Evolutionary conservation across 2,888 invertebrate species (phyloP).

Genomic region (Anthrax anthrax): DNA sequence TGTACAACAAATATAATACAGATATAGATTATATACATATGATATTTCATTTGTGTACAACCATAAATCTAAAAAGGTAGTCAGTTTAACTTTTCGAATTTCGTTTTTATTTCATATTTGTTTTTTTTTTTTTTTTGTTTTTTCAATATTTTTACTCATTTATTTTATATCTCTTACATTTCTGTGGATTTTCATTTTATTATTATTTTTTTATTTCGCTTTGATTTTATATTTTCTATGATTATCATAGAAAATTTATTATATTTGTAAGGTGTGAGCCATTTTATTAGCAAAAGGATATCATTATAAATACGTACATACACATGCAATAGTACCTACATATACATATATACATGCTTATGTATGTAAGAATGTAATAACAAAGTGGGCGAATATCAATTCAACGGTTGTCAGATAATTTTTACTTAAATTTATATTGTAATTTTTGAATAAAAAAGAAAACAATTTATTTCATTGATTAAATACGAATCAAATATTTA

Average conservation of each 20-base stretch:
- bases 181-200: too few species aligned
- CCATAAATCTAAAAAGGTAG: too few species aligned
- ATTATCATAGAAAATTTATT: conserved; percentile 6
- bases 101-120: too few species aligned
- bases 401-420: not conserved
- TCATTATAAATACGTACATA: not conserved
- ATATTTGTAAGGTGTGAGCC: conserved; percentile 5
- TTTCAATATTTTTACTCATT: too few species aligned
- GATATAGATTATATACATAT: too few species aligned
- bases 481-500: too few species aligned
- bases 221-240: conserved; percentile 6
- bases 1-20: too few species aligned
- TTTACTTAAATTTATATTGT: not conserved
- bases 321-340: not conserved
- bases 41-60: too few species aligned
- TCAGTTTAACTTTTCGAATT: too few species aligned
- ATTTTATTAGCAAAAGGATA: conserved; percentile 3
- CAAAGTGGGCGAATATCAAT: not conserved
- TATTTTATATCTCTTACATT: too few species aligned
- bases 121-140: too few species aligned
- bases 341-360: not conserved
- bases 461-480: too few species aligned
- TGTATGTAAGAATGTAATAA: not conserved
- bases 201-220: not conserved
- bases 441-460: not conserved